phyloP scores from a whole-genome alignment of 1,140 invertebrate species.

The Calliphora vicina region DNA sequence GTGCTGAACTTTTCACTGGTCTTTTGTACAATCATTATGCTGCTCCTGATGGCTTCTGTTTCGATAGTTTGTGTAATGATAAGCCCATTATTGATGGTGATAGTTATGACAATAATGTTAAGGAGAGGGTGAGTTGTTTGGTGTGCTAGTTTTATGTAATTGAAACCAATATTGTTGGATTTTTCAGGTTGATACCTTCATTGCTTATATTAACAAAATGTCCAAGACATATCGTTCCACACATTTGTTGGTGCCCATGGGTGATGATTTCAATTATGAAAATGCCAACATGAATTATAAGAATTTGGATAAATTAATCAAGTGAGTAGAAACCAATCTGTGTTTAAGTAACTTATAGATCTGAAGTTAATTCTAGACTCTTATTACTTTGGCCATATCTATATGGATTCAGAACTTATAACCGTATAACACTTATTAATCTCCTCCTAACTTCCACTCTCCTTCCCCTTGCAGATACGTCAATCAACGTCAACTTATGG shows the following conservation, averaged over 20 bases:
- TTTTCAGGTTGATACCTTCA: constrained; percentile 68
- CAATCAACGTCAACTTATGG: constrained; percentile 69
- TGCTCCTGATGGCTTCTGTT: constrained; percentile 88
- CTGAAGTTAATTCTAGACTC: no score
- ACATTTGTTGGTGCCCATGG: constrained; percentile 88
- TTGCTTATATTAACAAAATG: constrained; percentile 68
- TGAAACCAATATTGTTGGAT: neutral
- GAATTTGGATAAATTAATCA: constrained; percentile 88
- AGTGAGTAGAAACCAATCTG: constrained; percentile 68
- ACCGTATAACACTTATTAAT: no score
- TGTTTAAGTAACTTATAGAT: no score
- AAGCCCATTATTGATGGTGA: constrained; percentile 82
- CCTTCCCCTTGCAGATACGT: constrained; percentile 63
- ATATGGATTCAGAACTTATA: no score
- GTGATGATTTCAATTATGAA: constrained; percentile 91
- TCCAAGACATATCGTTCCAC: constrained; percentile 70
- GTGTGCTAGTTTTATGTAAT: neutral
- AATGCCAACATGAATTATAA: constrained; percentile 84
- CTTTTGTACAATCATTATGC: constrained; percentile 81
- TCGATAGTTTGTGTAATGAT: constrained; percentile 84
- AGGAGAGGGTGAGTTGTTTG: constrained; percentile 67
- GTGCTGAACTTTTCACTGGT: constrained; percentile 74
- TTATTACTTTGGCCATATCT: no score
- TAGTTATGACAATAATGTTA: constrained; percentile 80
- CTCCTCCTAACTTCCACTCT: neutral